A percentile compares a stretch with the other conserved stretches of the same genome.
These are phyloP conservation scores for Mustelus asterias DNA, from an alignment of 2,113 vertebrate genomes.

Conservation along the genomic window DNA sequence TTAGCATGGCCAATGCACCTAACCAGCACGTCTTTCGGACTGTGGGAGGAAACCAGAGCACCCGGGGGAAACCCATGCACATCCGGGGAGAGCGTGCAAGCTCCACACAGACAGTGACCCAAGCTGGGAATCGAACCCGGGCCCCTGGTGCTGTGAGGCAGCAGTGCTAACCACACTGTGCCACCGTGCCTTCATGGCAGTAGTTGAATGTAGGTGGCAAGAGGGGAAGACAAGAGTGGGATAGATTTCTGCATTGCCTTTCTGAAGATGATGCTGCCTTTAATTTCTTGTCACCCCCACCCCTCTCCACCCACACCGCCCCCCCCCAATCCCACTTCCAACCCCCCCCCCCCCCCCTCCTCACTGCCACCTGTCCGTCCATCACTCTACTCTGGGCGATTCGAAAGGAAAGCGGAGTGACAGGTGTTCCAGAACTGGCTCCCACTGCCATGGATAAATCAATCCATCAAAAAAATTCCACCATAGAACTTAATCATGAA, in stretches of 20 bases:
- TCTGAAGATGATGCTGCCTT: not conserved
- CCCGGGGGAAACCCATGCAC: too few relatives aligned
- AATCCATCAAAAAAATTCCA: conserved; percentile 78
- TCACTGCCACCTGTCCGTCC: conserved; percentile 39
- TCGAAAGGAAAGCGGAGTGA: conserved; percentile 50
- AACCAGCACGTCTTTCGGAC: too few relatives aligned
- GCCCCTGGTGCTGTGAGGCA: too few relatives aligned
- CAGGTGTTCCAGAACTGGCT: conserved; percentile 52
- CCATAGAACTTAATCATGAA: conserved; percentile 98
- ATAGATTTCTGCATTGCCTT: not conserved
- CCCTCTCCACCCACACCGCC: not conserved
- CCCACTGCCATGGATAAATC: conserved; percentile 71
- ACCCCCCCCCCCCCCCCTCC: conserved; percentile 18
- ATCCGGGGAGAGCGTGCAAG: too few relatives aligned
- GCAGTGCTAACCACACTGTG: too few relatives aligned
- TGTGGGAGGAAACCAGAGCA: too few relatives aligned
- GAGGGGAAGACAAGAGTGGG: not conserved
- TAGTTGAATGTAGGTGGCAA: not conserved
- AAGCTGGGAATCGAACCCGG: too few relatives aligned
- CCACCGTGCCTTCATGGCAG: too few relatives aligned
- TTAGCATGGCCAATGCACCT: too few relatives aligned
- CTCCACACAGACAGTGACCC: too few relatives aligned
- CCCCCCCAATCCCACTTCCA: not conserved
- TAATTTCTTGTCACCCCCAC: not conserved
- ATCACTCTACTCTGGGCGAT: not conserved